Evolutionary conservation across 1,140 invertebrate species (phyloP).

Genomic region (Manduca sexta): DNA sequence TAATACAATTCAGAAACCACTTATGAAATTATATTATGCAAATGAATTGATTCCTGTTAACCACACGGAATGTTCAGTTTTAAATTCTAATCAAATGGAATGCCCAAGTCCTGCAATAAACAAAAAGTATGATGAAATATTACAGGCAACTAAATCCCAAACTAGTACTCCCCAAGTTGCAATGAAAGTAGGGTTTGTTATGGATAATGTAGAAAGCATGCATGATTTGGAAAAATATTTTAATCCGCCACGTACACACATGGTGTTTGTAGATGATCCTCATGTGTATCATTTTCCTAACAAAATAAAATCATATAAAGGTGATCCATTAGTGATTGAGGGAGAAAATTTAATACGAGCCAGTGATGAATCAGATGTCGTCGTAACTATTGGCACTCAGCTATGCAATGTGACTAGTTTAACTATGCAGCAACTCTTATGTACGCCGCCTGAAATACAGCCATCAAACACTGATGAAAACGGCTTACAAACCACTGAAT

Average conservation of each 20-base stretch:
- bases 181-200: slow-evolving; percentile 90
- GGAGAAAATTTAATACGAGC: slow-evolving; percentile 94
- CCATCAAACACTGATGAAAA: slow-evolving; percentile 91
- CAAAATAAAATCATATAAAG: slow-evolving; percentile 91
- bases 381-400: slow-evolving; percentile 91
- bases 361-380: slow-evolving; percentile 93
- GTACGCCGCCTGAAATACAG: slow-evolving; percentile 89
- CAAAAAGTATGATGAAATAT: slow-evolving; percentile 71
- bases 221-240: slow-evolving; percentile 91
- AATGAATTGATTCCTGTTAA: slow-evolving; percentile 83
- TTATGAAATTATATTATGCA: slow-evolving; percentile 87
- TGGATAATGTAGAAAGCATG: slow-evolving; percentile 95
- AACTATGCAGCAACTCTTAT: slow-evolving; percentile 90
- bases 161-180: slow-evolving; percentile 75
- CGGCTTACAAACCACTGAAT: slow-evolving; percentile 80
- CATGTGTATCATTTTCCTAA: slow-evolving; percentile 91
- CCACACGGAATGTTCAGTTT: slow-evolving; percentile 86
- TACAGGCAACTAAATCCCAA: slow-evolving; percentile 65
- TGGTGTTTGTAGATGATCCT: slow-evolving; percentile 95
- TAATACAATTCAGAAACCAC: slow-evolving; percentile 91
- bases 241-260: slow-evolving; percentile 82
- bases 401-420: slow-evolving; percentile 95
- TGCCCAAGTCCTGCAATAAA: slow-evolving; percentile 93
- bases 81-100: slow-evolving; percentile 94
- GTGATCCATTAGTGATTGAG: slow-evolving; percentile 96